Conservation (phyloP, 2,888 invertebrate species). For the Noctua comes region DNA sequence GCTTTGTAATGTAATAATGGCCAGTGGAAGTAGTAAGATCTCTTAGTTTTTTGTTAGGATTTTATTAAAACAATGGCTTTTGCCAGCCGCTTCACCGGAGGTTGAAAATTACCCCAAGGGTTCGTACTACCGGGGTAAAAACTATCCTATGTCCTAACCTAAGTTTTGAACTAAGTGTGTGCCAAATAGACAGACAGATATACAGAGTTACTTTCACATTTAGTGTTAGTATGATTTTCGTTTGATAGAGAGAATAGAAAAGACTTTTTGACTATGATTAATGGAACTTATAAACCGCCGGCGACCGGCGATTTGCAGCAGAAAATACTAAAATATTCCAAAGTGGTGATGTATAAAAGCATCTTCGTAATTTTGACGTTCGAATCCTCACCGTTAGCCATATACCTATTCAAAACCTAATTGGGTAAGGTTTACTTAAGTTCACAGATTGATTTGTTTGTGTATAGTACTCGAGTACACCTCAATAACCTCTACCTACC, state of each 20-base stretch:
- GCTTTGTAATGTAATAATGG: background rate
- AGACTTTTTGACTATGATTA: background rate
- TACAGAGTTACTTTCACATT: background rate
- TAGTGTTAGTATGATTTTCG: background rate
- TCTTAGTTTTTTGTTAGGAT: background rate
- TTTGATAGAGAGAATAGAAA: background rate
- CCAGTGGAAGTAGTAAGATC: background rate
- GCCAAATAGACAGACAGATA: background rate
- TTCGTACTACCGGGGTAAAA: background rate
- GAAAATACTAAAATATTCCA: background rate
- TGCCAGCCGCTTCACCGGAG: background rate
- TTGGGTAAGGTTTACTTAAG: background rate
- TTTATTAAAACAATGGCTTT: background rate
- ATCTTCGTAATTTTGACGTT: background rate
- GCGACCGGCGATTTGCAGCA: background rate
- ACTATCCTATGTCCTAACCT: background rate
- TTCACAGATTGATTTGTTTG: background rate
- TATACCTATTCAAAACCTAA: background rate
- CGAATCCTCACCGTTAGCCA: background rate
- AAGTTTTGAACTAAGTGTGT: background rate
- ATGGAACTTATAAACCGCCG: background rate
- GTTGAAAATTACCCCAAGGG: background rate
- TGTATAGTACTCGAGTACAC: background rate
- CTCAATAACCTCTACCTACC: background rate
- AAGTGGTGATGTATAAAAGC: background rate